phyloP scores from a whole-genome alignment of 2,888 invertebrate species.

The Apoda limacodes region DNA sequence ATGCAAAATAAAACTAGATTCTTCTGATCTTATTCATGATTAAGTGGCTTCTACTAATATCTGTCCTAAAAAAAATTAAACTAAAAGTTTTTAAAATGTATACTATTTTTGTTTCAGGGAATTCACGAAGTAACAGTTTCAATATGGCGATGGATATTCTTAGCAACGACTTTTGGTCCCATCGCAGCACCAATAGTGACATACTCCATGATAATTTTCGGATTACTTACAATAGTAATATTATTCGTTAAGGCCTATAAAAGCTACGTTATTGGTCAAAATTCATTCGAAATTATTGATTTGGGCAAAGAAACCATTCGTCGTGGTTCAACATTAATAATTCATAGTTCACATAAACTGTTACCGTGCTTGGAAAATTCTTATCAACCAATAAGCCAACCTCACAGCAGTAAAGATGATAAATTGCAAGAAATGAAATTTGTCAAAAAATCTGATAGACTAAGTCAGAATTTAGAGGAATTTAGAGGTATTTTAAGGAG shows the following conservation, averaged over 20 bases:
- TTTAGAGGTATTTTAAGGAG: conserved; percentile 32
- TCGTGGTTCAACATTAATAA: conserved; percentile 72
- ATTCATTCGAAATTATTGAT: conserved; percentile 81
- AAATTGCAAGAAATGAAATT: conserved; percentile 35
- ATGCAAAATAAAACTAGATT: too few relatives aligned
- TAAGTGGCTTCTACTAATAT: too few relatives aligned
- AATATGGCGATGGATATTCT: conserved; percentile 84
- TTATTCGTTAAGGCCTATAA: conserved; percentile 82
- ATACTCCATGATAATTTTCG: conserved; percentile 79
- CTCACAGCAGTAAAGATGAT: conserved; percentile 14
- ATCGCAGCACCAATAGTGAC: conserved; percentile 76
- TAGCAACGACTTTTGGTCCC: conserved; percentile 83
- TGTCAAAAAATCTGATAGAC: conserved; percentile 26
- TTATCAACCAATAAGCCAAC: conserved; percentile 35
- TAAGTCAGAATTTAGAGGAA: conserved; percentile 40
- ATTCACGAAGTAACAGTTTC: conserved; percentile 82
- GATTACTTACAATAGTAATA: conserved; percentile 72
- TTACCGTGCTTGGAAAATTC: conserved; percentile 71
- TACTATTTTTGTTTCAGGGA: conserved; percentile 70
- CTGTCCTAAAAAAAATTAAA: too few relatives aligned
- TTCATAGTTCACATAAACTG: conserved; percentile 70
- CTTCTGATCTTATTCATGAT: too few relatives aligned
- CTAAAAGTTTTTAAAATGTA: too few relatives aligned
- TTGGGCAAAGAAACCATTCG: conserved; percentile 79
- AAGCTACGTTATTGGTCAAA: conserved; percentile 75